These are phyloP conservation scores for Chionoecetes opilio DNA, from an alignment of 1,140 invertebrate genomes.

Conservation along the genomic window DNA sequence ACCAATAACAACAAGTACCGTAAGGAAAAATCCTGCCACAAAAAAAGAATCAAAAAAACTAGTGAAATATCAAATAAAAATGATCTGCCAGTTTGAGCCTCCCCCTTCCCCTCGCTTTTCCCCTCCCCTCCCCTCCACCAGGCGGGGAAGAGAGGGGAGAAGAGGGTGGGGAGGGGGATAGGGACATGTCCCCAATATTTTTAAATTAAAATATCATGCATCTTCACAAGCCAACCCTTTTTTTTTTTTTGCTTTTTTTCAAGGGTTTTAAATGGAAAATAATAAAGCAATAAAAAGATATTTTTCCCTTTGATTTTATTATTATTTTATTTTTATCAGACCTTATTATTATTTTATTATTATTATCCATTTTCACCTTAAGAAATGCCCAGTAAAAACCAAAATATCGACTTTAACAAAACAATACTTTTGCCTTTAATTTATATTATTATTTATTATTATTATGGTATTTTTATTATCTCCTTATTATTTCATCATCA, in stretches of 20 bases:
- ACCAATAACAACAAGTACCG: background rate
- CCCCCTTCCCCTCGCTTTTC: background rate
- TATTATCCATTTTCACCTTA: too few relatives aligned
- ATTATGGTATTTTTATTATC: too few relatives aligned
- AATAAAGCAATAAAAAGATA: background rate
- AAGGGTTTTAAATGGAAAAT: background rate
- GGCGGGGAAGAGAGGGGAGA: background rate
- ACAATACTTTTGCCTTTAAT: too few relatives aligned
- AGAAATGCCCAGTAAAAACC: too few relatives aligned
- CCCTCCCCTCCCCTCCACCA: background rate
- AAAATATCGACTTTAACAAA: too few relatives aligned
- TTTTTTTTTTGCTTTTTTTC: too few relatives aligned
- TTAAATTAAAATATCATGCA: conserved; percentile 11
- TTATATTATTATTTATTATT: too few relatives aligned
- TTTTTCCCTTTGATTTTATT: background rate
- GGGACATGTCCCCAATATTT: background rate
- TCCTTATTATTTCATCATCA: too few relatives aligned
- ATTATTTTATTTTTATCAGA: too few relatives aligned
- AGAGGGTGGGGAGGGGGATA: background rate
- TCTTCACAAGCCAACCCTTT: background rate
- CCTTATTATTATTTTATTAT: too few relatives aligned
- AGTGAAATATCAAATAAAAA: background rate
- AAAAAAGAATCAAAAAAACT: background rate
- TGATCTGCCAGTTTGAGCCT: background rate
- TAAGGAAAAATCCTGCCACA: background rate